phyloP scores from a whole-genome alignment of 2,113 vertebrate genomes.

The Mesoclemmys tuberculata region DNA sequence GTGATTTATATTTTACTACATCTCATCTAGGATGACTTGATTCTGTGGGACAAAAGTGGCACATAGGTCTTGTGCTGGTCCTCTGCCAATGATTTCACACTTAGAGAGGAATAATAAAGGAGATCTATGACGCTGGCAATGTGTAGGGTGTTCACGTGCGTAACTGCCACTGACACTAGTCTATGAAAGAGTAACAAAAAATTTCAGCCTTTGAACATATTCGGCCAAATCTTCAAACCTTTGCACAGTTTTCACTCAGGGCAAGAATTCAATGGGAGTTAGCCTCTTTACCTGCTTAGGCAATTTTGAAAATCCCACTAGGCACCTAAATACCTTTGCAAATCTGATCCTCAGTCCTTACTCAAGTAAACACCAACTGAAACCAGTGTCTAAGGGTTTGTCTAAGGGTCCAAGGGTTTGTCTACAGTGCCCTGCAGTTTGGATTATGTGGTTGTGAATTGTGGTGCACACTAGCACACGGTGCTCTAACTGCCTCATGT shows the following conservation, averaged over 20 bases:
- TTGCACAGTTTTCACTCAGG: not conserved
- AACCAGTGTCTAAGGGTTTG: not conserved
- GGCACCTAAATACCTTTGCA: not conserved
- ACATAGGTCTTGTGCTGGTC: not conserved
- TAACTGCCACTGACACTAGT: slow-evolving; percentile 8
- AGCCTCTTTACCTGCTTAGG: slow-evolving; percentile 1
- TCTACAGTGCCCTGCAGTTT: not conserved
- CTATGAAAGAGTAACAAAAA: slow-evolving; percentile 23
- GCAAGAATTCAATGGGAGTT: not conserved
- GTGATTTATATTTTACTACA: not conserved
- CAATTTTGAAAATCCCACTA: not conserved
- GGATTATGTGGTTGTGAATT: not conserved
- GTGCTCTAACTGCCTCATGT: not conserved
- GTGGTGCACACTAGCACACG: not conserved
- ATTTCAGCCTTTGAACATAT: not conserved
- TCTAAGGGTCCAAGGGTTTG: not conserved
- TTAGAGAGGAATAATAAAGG: not conserved
- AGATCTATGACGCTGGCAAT: not conserved
- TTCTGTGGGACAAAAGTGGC: not conserved
- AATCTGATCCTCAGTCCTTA: not conserved
- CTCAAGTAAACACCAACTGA: not conserved
- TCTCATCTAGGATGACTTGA: not conserved
- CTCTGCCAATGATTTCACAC: not conserved
- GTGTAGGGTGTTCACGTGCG: not conserved
- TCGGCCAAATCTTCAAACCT: not conserved